Percentiles rank a stretch among this genome's conserved stretches.
phyloP scores from a whole-genome alignment of 1,140 invertebrate genomes.

The Onthophagus taurus region DNA sequence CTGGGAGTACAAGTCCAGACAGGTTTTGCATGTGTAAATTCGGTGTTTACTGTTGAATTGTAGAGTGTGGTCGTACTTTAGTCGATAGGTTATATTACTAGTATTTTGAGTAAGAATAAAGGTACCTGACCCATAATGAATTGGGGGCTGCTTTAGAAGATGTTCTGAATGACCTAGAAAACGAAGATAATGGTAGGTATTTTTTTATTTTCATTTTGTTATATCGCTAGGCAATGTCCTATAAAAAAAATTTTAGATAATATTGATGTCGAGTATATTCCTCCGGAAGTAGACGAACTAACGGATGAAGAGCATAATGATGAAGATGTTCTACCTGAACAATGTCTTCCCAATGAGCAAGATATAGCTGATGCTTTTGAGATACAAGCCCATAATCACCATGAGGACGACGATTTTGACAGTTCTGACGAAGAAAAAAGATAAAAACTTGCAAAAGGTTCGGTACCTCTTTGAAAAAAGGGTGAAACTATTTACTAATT shows the following conservation, averaged over 20 bases:
- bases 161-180: conserved; percentile 11
- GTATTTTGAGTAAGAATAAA: no score
- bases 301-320: conserved; percentile 18
- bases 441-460: conserved; percentile 5
- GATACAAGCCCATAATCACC: conserved; percentile 6
- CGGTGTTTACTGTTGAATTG: no score
- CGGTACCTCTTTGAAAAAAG: conserved; percentile 5
- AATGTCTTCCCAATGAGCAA: not conserved
- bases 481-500: conserved; percentile 6
- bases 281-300: conserved; percentile 15
- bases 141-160: conserved; percentile 15
- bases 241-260: conserved; percentile 3
- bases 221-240: conserved; percentile 5
- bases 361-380: conserved; percentile 13
- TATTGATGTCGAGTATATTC: conserved; percentile 16
- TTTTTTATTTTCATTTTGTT: conserved; percentile 7
- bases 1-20: no score
- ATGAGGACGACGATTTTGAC: no score
- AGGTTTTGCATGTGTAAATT: no score
- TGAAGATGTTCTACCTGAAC: conserved; percentile 3
- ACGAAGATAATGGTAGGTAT: conserved; percentile 3
- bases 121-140: conserved; percentile 16
- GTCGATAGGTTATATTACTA: no score
- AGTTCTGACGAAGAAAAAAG: conserved; percentile 2
- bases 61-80: no score